These are phyloP conservation scores for Urocitellus parryii DNA, from an alignment of 2,113 vertebrate species.

Conservation along the genomic window DNA sequence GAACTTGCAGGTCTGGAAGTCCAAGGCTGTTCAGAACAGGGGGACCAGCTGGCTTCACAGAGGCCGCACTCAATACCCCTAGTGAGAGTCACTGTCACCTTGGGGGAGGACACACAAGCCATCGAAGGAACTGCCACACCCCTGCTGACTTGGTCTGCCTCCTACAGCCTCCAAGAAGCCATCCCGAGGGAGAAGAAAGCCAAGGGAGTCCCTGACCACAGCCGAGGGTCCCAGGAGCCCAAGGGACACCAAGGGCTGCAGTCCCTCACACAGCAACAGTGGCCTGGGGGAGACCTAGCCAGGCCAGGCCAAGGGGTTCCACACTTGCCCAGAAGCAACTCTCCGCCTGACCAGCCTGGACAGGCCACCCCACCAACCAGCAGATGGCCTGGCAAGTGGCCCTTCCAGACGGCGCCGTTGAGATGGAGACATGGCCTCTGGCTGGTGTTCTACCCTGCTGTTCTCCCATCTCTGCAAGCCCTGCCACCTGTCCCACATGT, in stretches of 20 bases:
- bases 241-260: conserved; percentile 2
- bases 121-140: rapidly evolving
- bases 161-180: conserved; percentile 85
- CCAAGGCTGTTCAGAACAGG: neutral
- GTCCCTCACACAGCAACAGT: neutral
- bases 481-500: no score
- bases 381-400: neutral
- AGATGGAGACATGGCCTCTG: neutral
- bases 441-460: neutral
- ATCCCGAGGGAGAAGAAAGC: conserved; percentile 77
- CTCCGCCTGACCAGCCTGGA: neutral
- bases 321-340: neutral
- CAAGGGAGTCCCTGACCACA: conserved; percentile 25
- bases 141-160: neutral
- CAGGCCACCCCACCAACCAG: neutral
- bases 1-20: no score
- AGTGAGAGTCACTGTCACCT: neutral
- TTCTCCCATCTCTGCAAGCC: neutral
- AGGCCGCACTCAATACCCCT: neutral
- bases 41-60: neutral
- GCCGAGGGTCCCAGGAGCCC: neutral
- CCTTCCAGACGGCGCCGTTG: neutral
- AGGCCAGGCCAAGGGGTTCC: neutral
- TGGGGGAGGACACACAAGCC: neutral
- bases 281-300: conserved; percentile 71